A percentile compares a stretch with the other conserved stretches of the same genome.
These are phyloP conservation scores for Plutomurus gul DNA, from an alignment of 1,140 invertebrate genomes.

Conservation along the genomic window DNA sequence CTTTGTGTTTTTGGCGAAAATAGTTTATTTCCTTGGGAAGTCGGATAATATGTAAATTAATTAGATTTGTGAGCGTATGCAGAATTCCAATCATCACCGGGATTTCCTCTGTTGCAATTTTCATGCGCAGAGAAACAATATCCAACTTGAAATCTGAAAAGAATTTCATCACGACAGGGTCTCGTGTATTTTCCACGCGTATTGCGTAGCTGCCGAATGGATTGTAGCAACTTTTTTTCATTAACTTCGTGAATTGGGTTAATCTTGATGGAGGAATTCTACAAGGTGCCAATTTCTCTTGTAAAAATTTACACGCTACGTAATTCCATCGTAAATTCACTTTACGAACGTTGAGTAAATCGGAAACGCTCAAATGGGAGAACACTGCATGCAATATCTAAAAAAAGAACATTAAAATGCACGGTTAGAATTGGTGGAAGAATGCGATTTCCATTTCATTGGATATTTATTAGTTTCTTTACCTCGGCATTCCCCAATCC, in stretches of 20 bases:
- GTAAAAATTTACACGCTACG: neutral
- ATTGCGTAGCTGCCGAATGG: neutral
- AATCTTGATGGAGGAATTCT: neutral
- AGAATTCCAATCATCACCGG: neutral
- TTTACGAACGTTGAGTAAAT: neutral
- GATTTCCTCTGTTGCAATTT: neutral
- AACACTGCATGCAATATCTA: neutral
- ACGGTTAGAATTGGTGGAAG: too few species aligned
- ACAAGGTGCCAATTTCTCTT: neutral
- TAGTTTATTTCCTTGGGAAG: neutral
- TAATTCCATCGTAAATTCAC: neutral
- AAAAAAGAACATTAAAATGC: neutral
- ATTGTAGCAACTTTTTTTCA: conserved; percentile 6
- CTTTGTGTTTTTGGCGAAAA: neutral
- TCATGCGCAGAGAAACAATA: neutral
- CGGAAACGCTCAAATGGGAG: neutral
- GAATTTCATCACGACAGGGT: neutral
- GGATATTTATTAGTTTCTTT: neutral
- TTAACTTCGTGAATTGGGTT: neutral
- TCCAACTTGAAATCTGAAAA: neutral
- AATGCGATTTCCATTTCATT: neutral
- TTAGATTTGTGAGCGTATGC: neutral
- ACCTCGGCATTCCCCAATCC: neutral
- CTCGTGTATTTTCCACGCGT: neutral
- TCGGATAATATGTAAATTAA: neutral